Conservation (phyloP, 1,140 invertebrate genomes). For the Agrilus planipennis region DNA sequence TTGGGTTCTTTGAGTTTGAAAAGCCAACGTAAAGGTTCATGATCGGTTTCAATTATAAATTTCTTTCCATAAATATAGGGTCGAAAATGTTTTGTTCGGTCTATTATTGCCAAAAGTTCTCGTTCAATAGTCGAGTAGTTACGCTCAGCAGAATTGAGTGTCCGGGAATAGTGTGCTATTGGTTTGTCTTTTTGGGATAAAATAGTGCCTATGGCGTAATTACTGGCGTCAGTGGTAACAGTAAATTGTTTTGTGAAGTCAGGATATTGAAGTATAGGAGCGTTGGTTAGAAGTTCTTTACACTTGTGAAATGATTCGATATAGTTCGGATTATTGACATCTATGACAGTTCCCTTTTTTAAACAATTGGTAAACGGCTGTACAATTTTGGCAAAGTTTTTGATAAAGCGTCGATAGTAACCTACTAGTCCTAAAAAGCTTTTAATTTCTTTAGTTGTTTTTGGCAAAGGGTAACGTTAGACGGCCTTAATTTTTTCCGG, state of each 20-base stretch:
- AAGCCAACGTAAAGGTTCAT: conserved; percentile 35
- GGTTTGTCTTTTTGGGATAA: neutral
- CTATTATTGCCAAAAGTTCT: conserved; percentile 35
- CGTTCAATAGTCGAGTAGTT: conserved; percentile 34
- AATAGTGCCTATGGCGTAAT: too few species aligned
- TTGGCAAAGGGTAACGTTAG: too few species aligned
- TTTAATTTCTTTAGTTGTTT: conserved; percentile 22
- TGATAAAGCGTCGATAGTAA: too few species aligned
- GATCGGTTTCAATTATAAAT: conserved; percentile 37
- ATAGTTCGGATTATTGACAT: neutral
- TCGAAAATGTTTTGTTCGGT: conserved; percentile 30
- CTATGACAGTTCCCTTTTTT: conserved; percentile 13
- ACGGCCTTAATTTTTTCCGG: conserved; percentile 19
- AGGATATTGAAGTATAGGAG: conserved; percentile 2
- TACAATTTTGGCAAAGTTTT: too few species aligned
- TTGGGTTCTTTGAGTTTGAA: conserved; percentile 29
- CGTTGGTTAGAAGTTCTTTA: conserved; percentile 12
- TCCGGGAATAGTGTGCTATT: neutral
- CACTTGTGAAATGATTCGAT: conserved; percentile 11
- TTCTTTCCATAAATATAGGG: conserved; percentile 30
- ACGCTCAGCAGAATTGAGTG: conserved; percentile 25
- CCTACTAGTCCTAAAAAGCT: conserved; percentile 29
- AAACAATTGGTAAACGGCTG: conserved; percentile 19
- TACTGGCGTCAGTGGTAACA: neutral
- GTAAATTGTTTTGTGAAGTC: conserved; percentile 4